phyloP scores from a whole-genome alignment of 2,797 vertebrate species.

The Lophius americanus region DNA sequence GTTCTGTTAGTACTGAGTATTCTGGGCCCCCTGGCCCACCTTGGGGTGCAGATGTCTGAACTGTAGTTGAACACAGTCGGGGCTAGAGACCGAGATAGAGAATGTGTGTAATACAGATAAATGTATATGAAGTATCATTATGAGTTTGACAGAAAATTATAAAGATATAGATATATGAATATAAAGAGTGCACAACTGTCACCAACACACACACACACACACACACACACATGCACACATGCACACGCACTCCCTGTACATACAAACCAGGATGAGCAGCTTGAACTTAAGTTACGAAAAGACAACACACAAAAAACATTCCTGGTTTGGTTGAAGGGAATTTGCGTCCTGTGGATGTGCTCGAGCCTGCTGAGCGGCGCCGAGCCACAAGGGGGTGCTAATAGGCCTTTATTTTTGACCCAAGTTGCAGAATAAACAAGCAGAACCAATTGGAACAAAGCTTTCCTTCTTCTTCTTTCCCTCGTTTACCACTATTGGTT shows the following conservation, averaged over 20 bases:
- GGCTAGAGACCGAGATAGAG: conserved; percentile 78
- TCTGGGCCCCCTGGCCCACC: conserved; percentile 65
- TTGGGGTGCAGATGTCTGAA: conserved; percentile 88
- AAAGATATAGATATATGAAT: conserved; percentile 80
- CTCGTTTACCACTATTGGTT: conserved; percentile 54
- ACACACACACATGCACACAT: conserved; percentile 59
- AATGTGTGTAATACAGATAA: conserved; percentile 84
- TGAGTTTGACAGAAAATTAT: conserved; percentile 79
- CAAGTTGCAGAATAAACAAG: conserved; percentile 50
- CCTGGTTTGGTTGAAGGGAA: conserved; percentile 78
- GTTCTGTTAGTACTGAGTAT: conserved; percentile 78
- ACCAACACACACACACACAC: conserved; percentile 26
- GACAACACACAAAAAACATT: conserved; percentile 78
- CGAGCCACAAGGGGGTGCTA: conserved; percentile 70
- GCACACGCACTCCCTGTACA: conserved; percentile 81
- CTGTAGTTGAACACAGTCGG: conserved; percentile 87
- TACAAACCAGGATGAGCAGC: conserved; percentile 84
- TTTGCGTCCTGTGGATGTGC: conserved; percentile 61
- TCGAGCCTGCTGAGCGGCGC: conserved; percentile 79
- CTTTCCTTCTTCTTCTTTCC: conserved; percentile 47
- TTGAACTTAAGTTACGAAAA: conserved; percentile 56
- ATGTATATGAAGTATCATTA: conserved; percentile 83
- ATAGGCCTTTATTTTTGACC: conserved; percentile 66
- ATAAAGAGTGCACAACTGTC: conserved; percentile 73
- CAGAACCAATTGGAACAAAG: conserved; percentile 59